These are phyloP conservation scores for Pterophyllum scalare DNA, from an alignment of 2,113 vertebrate genomes.

Conservation along the genomic window DNA sequence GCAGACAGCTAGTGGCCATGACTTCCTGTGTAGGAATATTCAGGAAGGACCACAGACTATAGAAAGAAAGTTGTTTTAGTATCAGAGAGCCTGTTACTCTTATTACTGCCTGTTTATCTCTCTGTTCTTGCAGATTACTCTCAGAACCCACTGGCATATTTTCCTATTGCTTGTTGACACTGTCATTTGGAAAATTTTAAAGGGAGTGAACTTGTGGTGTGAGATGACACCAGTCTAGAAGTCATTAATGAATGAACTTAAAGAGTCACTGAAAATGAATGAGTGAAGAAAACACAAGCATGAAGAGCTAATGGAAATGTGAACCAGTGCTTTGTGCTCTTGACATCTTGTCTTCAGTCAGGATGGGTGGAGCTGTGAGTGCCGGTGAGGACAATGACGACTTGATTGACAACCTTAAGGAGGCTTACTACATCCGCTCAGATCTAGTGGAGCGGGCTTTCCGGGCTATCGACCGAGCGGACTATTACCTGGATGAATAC, in stretches of 20 bases:
- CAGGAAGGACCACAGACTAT: background rate
- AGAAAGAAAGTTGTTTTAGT: background rate
- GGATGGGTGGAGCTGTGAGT: constrained; percentile 97
- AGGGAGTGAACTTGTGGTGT: background rate
- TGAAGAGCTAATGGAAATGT: background rate
- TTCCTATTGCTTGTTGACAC: background rate
- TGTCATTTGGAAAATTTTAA: background rate
- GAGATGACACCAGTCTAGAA: background rate
- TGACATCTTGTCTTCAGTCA: constrained; percentile 44
- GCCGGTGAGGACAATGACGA: constrained; percentile 98
- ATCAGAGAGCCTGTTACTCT: background rate
- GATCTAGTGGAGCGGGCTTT: constrained; percentile 95
- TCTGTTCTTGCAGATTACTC: background rate
- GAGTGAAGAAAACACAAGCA: background rate
- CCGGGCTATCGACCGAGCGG: constrained; percentile 91
- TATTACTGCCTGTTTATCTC: background rate
- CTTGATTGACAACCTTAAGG: constrained; percentile 95
- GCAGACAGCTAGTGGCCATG: background rate
- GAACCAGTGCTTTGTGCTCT: background rate
- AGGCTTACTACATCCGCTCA: constrained; percentile 95
- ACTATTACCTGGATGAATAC: constrained; percentile 98
- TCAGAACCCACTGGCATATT: background rate
- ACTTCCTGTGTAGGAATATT: background rate
- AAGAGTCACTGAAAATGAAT: background rate
- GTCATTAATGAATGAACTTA: background rate